phyloP scores from a whole-genome alignment of 2,113 vertebrate species.

The Micronycteris hirsuta region DNA sequence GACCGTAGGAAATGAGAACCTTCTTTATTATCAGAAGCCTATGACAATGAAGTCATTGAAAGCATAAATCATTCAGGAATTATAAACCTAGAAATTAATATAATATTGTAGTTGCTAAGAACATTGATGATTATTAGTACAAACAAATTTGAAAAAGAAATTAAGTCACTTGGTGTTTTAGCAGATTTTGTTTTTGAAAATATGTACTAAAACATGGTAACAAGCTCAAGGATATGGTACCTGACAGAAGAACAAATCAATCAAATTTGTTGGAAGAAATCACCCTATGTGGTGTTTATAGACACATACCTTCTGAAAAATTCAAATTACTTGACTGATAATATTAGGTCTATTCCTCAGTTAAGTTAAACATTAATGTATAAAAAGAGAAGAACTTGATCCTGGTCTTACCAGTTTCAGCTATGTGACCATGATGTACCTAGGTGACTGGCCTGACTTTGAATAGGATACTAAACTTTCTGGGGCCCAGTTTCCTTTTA shows the following conservation, averaged over 20 bases:
- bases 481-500: background rate
- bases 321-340: background rate
- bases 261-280: background rate
- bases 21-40: background rate
- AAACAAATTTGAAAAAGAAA: background rate
- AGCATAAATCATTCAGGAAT: background rate
- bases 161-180: background rate
- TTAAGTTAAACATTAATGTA: background rate
- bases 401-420: background rate
- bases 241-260: background rate
- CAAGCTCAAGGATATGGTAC: background rate
- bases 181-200: background rate
- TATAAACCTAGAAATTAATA: background rate
- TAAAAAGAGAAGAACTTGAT: background rate
- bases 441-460: background rate
- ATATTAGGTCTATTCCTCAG: background rate
- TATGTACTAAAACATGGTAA: background rate
- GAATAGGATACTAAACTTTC: rapidly evolving
- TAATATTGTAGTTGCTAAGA: background rate
- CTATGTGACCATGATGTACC: rapidly evolving
- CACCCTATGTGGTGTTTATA: background rate
- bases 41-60: background rate
- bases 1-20: background rate
- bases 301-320: background rate
- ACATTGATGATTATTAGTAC: background rate